phyloP scores from a whole-genome alignment of 2,113 vertebrate species.

The Rhagologus leucostigma region DNA sequence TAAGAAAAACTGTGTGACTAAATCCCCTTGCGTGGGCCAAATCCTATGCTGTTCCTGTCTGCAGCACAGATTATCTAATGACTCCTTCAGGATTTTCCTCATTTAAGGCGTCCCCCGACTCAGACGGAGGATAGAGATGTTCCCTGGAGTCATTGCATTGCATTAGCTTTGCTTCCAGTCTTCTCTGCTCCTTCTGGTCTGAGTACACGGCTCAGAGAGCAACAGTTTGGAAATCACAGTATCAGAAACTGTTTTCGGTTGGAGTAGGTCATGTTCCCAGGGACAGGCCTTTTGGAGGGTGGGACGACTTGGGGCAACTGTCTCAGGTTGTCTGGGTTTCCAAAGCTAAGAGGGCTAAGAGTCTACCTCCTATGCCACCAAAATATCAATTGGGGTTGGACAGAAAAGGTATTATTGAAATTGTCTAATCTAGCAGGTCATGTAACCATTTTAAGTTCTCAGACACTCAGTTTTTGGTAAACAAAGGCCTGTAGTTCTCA shows the following conservation, averaged over 20 bases:
- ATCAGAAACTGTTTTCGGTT: neutral
- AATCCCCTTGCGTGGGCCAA: slow-evolving; percentile 1
- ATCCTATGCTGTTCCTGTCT: neutral
- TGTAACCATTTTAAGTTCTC: neutral
- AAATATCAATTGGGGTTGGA: neutral
- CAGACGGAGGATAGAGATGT: neutral
- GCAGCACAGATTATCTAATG: neutral
- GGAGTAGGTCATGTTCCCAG: neutral
- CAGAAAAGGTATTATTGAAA: neutral
- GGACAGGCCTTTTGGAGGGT: neutral
- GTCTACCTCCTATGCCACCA: neutral
- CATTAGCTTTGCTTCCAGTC: neutral
- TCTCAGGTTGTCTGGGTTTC: neutral
- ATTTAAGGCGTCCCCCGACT: neutral
- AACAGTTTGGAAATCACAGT: neutral
- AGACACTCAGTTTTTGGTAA: neutral
- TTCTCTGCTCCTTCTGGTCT: neutral
- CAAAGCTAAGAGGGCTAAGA: neutral
- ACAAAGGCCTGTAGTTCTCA: neutral
- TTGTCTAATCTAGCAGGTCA: neutral
- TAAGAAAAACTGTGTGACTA: neutral
- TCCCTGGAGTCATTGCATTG: neutral
- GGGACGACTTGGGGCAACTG: neutral
- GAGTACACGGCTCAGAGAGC: neutral
- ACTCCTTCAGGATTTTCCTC: neutral